Evolutionary conservation across 2,797 vertebrate species (phyloP).

Genomic region (Pipistrellus nathusii): DNA sequence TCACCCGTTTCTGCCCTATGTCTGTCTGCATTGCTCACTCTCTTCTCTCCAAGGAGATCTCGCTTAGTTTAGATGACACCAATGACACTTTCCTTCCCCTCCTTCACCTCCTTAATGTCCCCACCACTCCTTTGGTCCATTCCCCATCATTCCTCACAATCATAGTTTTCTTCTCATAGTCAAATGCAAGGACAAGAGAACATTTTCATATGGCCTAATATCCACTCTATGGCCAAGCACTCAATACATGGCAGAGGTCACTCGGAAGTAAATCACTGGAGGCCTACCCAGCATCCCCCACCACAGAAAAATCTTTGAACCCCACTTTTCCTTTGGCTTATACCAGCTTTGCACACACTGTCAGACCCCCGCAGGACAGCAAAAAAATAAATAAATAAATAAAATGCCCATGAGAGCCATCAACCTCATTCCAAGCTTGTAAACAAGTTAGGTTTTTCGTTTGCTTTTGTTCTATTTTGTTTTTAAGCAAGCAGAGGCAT

Average conservation of each 20-base stretch:
- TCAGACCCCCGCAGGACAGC: neutral
- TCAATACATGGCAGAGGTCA: neutral
- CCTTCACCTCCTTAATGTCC: neutral
- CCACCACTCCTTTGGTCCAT: neutral
- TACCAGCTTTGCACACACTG: neutral
- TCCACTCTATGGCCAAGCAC: neutral
- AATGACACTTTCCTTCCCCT: neutral
- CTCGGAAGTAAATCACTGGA: neutral
- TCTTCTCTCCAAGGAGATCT: neutral
- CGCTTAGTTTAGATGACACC: accelerated
- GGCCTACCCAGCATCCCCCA: neutral
- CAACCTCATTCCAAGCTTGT: slow-evolving; percentile 51
- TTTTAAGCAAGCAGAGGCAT: slow-evolving; percentile 60
- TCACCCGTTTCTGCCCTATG: neutral
- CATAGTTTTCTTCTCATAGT: neutral
- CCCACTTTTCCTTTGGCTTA: neutral
- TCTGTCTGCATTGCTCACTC: neutral
- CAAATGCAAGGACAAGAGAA: neutral
- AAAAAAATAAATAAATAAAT: neutral
- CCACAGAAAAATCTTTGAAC: neutral
- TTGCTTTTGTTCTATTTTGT: slow-evolving; percentile 6
- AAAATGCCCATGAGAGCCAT: neutral
- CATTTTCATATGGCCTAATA: neutral
- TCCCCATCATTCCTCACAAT: neutral
- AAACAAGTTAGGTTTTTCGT: slow-evolving; percentile 56